phyloP scores from a whole-genome alignment of 2,888 invertebrate genomes.

The Smittia aterrima region DNA sequence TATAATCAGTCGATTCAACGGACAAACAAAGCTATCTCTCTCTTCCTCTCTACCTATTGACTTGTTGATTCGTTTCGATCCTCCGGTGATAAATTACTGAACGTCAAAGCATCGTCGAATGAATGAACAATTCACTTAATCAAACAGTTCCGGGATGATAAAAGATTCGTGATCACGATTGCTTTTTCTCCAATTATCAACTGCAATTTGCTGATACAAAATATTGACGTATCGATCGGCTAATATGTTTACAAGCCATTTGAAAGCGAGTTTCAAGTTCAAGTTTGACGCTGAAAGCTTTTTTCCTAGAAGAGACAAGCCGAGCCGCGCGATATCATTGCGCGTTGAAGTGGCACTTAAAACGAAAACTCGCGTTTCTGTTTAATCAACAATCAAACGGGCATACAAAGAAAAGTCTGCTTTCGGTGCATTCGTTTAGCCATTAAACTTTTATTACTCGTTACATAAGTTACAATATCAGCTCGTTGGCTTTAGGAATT shows the following conservation, averaged over 20 bases:
- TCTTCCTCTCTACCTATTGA: no score
- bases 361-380: neutral
- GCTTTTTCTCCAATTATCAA: neutral
- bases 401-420: neutral
- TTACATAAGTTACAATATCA: neutral
- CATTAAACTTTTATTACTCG: neutral
- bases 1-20: no score
- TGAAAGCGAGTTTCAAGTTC: slow-evolving; percentile 4
- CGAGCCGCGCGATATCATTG: no score
- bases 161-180: neutral
- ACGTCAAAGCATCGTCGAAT: neutral
- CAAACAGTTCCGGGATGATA: slow-evolving; percentile 1
- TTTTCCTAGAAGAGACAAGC: neutral
- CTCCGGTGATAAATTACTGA: neutral
- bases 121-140: neutral
- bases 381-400: neutral
- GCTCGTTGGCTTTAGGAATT: neutral
- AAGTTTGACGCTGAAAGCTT: slow-evolving; percentile 6
- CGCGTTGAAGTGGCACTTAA: neutral
- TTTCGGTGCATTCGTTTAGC: neutral
- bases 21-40: no score
- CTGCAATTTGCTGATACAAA: neutral
- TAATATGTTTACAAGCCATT: slow-evolving; percentile 1
- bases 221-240: neutral
- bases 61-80: no score